Evolutionary conservation across 2,113 vertebrate species (phyloP), one percentile per base, ranked within the genome.

Genomic region (Colistium nudipinnis): DNA sequence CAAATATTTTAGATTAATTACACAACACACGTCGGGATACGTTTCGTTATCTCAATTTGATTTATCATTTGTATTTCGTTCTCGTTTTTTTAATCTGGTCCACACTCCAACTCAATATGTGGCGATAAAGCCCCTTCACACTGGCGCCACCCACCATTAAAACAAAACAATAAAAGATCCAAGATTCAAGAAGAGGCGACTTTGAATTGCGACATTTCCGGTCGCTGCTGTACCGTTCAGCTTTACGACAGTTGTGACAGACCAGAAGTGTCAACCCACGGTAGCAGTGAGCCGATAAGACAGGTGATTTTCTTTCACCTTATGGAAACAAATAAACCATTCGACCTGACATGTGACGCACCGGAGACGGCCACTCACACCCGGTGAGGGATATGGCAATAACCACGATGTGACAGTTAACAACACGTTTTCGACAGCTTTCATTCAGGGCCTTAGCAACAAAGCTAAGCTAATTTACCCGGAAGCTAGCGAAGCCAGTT

Each of bases 161-260:
- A n/a, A n/a, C n/a, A n/a, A n/a, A n/a, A 17, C 6, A n/a, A 8
- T 41, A n/a, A 41, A 41, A 41, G 16, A 41, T n/a, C 17, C 38
- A 39, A n/a, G n/a, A n/a, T n/a, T n/a, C n/a, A n/a, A n/a, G 14
- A 19, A 41, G n/a, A 3, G 17, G 6, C 4, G 11, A 9, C 20
- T 45, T 4, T 2, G 0, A 27, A 74, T 71, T 76, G 44, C 71
- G 62, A 71, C 72, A 81, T 13, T 78, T 78, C 62, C 64, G 53
- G 57, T 51, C 2, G 0, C 6, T 28, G 31, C 6, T 2, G 1
- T 13, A 9, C 19, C 19, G 33, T 61, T 39, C 12, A 6, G 9
- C 60, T 80, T 77, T 71, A 61, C 83, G 74, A 27, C 53, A 69
- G 35, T 41, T 44, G 54, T 73, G 59, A 64, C 61, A 72, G 59